Evolutionary conservation across 2,888 invertebrate species (phyloP), one percentile per base, ranked within the genome.

Genomic region (Drosophila melanocephala): DNA sequence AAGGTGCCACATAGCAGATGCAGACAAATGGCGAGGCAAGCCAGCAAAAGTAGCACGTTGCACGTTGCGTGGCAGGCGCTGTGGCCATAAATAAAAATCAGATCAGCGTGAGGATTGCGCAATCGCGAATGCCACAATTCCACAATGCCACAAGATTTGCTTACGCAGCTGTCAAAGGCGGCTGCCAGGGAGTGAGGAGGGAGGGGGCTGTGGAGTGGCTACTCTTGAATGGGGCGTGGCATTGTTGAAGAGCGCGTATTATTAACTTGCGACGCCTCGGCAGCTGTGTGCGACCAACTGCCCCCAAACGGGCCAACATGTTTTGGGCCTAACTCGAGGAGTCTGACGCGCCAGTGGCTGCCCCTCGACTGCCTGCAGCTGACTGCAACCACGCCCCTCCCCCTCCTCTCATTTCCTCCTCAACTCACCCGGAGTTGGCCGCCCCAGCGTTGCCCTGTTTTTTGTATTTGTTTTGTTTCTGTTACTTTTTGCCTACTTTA

Each of bases 61-160:
- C 62, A 35, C 44, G 52, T 67, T 67, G 61, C 60, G 26, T 51
- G 64, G 66, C 66, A 64, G 77, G 56, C 62, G 63, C 64, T 57
- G 50, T 42, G 77, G 60, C n/a, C 84, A 89, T 92, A 92, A 92
- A 92, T 92, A 91, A 92, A 91, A 92, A 91, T 92, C 92, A 91
- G 92, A 89, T 84, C 91, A 91, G 91, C 90, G 87, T 88, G 89
- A 87, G 89, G 83, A 92, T 92, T 92, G 92, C 92, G 92, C 92
- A 92, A 92, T 92, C 87, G 91, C 76, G 28, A 77, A 59, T 47
- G 44, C 67, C 70, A 63, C 53, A 62, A 70, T 57, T 39, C 57
- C 39, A 30, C 57, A 30, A 57, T 42, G 42, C 42, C 26, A 16
- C 26, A 47, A 57, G 65, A 79, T 79, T 79, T 79, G 79, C 79